A percentile compares a stretch with the other conserved stretches of the same genome.
These are phyloP conservation scores for Bedellia somnulentella DNA, from an alignment of 2,888 invertebrate species.

Conservation along the genomic window DNA sequence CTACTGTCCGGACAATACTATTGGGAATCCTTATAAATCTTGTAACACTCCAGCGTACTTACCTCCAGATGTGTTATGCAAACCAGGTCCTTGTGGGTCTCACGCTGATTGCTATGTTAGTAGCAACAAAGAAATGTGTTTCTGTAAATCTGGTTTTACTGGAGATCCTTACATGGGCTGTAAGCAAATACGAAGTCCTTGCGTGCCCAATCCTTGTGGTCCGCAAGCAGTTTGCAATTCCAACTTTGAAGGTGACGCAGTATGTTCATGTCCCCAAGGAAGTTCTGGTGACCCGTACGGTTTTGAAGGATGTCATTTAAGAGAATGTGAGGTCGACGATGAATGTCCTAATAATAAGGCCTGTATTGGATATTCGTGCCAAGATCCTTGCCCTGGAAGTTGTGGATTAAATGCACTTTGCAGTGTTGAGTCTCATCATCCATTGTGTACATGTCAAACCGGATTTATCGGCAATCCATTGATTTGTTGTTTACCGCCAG, in stretches of 20 bases:
- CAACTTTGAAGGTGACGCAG: conserved; percentile 67
- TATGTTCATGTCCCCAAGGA: conserved; percentile 75
- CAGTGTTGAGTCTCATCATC: conserved; percentile 76
- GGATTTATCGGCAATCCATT: conserved; percentile 79
- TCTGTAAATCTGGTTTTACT: conserved; percentile 72
- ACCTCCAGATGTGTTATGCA: conserved; percentile 66
- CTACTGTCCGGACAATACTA: conserved; percentile 79
- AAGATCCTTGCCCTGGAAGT: conserved; percentile 80
- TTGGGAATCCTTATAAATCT: conserved; percentile 81
- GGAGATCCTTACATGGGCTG: conserved; percentile 85
- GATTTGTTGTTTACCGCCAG: conserved; percentile 67
- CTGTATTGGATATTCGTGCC: conserved; percentile 79
- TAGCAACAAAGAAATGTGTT: conserved; percentile 81
- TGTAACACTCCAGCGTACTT: conserved; percentile 64
- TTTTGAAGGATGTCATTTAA: conserved; percentile 71
- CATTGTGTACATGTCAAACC: conserved; percentile 73
- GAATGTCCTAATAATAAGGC: conserved; percentile 74
- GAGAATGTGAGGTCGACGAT: conserved; percentile 78
- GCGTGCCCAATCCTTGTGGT: conserved; percentile 80
- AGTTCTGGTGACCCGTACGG: conserved; percentile 77
- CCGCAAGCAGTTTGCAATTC: conserved; percentile 73
- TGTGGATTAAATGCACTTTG: conserved; percentile 78
- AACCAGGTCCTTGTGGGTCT: conserved; percentile 80
- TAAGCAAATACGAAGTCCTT: conserved; percentile 69
- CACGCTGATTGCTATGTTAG: conserved; percentile 85